Evolutionary conservation across 1,140 invertebrate species (phyloP), one percentile per base, ranked within the genome.

Genomic region (Penaeus japonicus): DNA sequence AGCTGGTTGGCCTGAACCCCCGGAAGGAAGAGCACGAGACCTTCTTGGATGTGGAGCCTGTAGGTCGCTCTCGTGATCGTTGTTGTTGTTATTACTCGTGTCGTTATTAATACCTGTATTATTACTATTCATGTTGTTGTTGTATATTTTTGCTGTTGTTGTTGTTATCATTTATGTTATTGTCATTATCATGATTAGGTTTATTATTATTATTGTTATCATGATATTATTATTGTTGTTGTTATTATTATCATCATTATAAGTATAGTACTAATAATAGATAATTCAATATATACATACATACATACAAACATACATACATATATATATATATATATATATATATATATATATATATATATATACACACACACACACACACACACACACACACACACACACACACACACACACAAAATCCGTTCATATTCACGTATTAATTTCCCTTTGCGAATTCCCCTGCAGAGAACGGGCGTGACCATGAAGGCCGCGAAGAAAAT

Each of bases 1-100:
- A 93, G 47, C 95, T 98, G 0, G 94, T 93, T n/a, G 97, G 97
- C 5, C 91, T 98, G 0, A 92, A 93, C 82, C 97, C 97, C 0
- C 93, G 95, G 83, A 93, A 94, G 84, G 92, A 94, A 0, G 62
- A 90, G 15, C 93, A 93, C 80, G 90, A 92, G 73, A 92, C 92
- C 24, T 92, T 90, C 90, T 85, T 93, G 83, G 92, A 93, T 80
- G 85, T 93, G 55, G 92, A 92, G 87, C 94, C 95, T 89, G 96
- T 96, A 92, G 92, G 92, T 89, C 27, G 17, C n/a, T n/a, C n/a
- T n/a, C n/a, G n/a, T n/a, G n/a, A n/a, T n/a, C n/a, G n/a, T n/a
- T n/a, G n/a, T n/a, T n/a, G n/a, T n/a, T n/a, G n/a, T n/a, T n/a
- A n/a, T n/a, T n/a, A n/a, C n/a, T n/a, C n/a, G n/a, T n/a, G n/a